These are phyloP conservation scores for Sialis lutaria DNA, from an alignment of 2,888 invertebrate species.

Conservation along the genomic window DNA sequence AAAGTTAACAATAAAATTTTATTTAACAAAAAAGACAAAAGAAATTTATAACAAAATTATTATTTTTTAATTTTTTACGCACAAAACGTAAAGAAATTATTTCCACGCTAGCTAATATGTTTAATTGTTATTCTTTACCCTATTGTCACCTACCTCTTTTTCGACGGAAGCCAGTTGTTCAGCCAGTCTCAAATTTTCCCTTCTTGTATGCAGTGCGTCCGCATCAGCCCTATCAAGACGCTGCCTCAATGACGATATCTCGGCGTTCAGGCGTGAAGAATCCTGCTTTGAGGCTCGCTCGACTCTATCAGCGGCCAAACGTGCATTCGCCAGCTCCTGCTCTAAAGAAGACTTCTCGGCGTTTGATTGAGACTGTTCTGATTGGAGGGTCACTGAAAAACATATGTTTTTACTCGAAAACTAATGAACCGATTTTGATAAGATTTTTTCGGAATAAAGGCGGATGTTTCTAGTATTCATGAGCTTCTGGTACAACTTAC, in stretches of 20 bases:
- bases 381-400: conserved; percentile 48
- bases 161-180: conserved; percentile 66
- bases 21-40: too few species aligned
- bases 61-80: too few species aligned
- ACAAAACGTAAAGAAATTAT: too few species aligned
- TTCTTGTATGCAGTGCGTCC: conserved; percentile 59
- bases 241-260: conserved; percentile 56
- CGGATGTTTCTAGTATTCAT: too few species aligned
- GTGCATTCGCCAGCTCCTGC: conserved; percentile 57
- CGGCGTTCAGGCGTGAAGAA: conserved; percentile 53
- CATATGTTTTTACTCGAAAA: neutral
- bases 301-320: conserved; percentile 44
- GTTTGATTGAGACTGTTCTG: conserved; percentile 55
- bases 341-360: conserved; percentile 65
- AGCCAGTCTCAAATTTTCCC: conserved; percentile 59
- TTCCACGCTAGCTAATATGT: too few species aligned
- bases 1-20: too few species aligned
- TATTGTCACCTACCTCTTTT: conserved; percentile 49
- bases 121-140: too few species aligned
- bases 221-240: conserved; percentile 65
- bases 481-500: too few species aligned
- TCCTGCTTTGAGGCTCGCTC: conserved; percentile 66
- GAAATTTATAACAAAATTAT: too few species aligned
- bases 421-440: too few species aligned
- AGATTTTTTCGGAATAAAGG: neutral